A percentile compares a stretch with the other conserved stretches of the same genome.
Conservation (phyloP, 1,140 invertebrate genomes). For the Hermetia illucens region DNA sequence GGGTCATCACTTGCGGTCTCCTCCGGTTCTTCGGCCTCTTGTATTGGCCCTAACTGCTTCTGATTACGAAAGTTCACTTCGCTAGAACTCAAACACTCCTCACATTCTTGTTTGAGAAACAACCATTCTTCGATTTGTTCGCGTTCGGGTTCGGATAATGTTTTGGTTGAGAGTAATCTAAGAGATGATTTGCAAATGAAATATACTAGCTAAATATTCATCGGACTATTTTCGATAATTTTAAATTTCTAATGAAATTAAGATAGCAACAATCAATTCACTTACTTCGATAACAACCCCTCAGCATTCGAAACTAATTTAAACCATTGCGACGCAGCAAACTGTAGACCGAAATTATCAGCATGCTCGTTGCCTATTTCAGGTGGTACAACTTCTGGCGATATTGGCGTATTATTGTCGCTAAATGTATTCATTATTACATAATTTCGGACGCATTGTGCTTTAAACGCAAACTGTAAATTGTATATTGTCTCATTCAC, state of each 20-base stretch:
- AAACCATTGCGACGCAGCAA: conserved; percentile 66
- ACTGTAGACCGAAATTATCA: conserved; percentile 54
- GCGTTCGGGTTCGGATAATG: conserved; percentile 47
- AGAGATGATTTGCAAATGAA: background rate
- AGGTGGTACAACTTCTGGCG: conserved; percentile 19
- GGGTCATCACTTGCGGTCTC: conserved; percentile 34
- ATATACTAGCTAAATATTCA: background rate
- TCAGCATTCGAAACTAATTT: conserved; percentile 71
- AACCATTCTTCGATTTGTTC: conserved; percentile 76
- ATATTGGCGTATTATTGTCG: conserved; percentile 42
- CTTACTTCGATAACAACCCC: conserved; percentile 55
- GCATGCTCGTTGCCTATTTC: conserved; percentile 5
- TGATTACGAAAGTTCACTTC: conserved; percentile 30
- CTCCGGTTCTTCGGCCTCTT: conserved; percentile 41
- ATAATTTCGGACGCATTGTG: conserved; percentile 46
- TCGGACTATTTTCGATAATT: background rate
- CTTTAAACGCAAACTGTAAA: conserved; percentile 42
- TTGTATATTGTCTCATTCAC: conserved; percentile 45
- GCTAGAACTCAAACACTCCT: conserved; percentile 59
- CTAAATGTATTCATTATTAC: conserved; percentile 52
- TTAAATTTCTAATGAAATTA: background rate
- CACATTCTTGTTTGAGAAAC: conserved; percentile 69
- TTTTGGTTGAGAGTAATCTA: conserved; percentile 36
- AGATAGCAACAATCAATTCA: conserved; percentile 22
- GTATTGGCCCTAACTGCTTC: conserved; percentile 44